Conservation (phyloP, 2,888 invertebrate genomes). For the Spicauda simplicius region DNA sequence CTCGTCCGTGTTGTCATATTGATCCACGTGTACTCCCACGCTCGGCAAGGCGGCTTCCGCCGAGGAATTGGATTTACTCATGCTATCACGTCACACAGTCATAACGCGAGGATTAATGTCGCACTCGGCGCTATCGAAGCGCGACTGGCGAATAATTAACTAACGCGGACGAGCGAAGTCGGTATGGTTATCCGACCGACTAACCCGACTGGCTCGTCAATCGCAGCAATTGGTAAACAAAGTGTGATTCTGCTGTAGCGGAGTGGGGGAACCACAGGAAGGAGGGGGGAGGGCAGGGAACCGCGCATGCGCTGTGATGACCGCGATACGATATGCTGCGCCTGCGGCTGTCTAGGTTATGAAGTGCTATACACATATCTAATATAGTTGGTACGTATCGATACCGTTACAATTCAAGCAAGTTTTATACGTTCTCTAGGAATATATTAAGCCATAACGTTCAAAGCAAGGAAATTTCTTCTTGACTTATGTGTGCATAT, state of each 20-base stretch:
- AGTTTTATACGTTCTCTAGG: neutral
- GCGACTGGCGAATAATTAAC: slow-evolving; percentile 68
- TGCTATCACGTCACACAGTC: slow-evolving; percentile 80
- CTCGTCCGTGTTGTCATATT: slow-evolving; percentile 67
- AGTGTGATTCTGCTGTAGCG: slow-evolving; percentile 66
- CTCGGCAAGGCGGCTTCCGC: slow-evolving; percentile 74
- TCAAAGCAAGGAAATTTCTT: neutral
- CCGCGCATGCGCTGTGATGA: slow-evolving; percentile 91
- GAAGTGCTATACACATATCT: neutral
- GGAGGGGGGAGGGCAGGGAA: slow-evolving; percentile 88
- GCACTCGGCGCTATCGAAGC: slow-evolving; percentile 78
- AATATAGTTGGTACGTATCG: neutral
- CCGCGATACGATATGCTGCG: slow-evolving; percentile 87
- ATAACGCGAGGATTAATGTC: slow-evolving; percentile 73
- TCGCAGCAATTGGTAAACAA: slow-evolving; percentile 82
- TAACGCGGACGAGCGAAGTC: slow-evolving; percentile 95
- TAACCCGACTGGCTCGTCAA: slow-evolving; percentile 75
- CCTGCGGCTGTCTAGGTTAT: slow-evolving; percentile 73
- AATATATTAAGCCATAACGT: neutral
- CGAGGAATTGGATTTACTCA: slow-evolving; percentile 75
- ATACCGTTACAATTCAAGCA: neutral
- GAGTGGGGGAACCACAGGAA: slow-evolving; percentile 75
- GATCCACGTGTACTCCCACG: slow-evolving; percentile 76
- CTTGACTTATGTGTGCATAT: neutral
- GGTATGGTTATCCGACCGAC: slow-evolving; percentile 85